Evolutionary conservation across 2,888 invertebrate genomes (phyloP).

Genomic region (Teinopalpus imperialis): DNA sequence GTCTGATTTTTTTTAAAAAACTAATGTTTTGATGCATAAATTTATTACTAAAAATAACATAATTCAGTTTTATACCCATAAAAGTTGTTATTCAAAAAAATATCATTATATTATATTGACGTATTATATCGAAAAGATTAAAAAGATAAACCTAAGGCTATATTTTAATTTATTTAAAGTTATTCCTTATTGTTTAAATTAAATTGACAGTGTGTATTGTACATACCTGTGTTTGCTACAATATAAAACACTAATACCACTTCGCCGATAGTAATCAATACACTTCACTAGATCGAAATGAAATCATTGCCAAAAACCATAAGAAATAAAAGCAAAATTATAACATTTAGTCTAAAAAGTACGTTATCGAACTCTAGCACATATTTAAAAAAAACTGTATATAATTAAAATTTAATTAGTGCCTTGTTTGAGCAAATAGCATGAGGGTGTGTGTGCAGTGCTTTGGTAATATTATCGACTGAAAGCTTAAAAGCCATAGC

Average conservation of each 20-base stretch:
- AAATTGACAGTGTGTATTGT: not conserved
- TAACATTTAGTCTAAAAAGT: not conserved
- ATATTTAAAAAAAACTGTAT: not conserved
- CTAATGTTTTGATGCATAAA: no score
- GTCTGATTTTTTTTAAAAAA: no score
- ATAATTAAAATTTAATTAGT: slow-evolving; percentile 8
- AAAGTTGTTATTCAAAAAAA: no score
- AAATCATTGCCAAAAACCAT: not conserved
- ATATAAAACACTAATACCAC: not conserved
- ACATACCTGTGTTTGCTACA: slow-evolving; percentile 4
- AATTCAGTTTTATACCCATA: no score
- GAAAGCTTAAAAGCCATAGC: slow-evolving; percentile 35
- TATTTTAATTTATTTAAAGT: no score
- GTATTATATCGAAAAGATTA: no score
- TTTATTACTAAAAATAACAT: no score
- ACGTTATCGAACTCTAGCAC: no score
- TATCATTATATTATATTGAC: no score
- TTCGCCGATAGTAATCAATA: slow-evolving; percentile 17
- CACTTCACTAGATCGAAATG: slow-evolving; percentile 9
- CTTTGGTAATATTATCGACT: slow-evolving; percentile 54
- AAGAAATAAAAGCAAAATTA: not conserved
- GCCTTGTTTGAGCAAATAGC: slow-evolving; percentile 14
- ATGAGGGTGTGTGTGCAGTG: slow-evolving; percentile 29
- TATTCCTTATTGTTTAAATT: no score
- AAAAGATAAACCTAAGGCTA: no score